Base-by-base conservation (phyloP, 2,797 vertebrate species). In the Betta splendens region DNA sequence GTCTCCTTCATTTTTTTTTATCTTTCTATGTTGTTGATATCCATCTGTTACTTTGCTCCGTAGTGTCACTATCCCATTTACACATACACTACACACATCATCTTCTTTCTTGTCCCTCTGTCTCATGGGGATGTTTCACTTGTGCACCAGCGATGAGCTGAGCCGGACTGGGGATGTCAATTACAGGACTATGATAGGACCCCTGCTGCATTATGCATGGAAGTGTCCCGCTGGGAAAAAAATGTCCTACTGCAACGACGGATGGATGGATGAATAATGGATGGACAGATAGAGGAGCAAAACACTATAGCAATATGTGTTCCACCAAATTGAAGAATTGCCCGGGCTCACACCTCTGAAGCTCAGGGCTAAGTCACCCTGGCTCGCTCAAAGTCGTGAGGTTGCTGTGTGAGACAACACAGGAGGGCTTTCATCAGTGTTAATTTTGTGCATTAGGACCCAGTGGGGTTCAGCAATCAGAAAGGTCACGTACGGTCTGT, bases 241-340 rank as follows among this genome's bases (percentile, higher is more conserved):
- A 87, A 87, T 86, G 84, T 85, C 87, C 87, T 82, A 70, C 71
- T 87, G 88, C 83, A 81, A 81, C 73, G 83, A 87, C 86, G 67
- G 64, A 80, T 80, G 71, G 74, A 84, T 71, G 77, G 78, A 90
- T 91, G 85, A 90, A 91, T 91, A 89, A 90, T 91, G 87, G 81
- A 91, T 89, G 70, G 76, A 79, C 69, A 83, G 80, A 87, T 79
- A 70, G 85, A 88, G 81, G 68, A 84, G 77, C 31, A 25, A 81
- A 84, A 84, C 71, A 69, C 84, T 81, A 67, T 72, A 83, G 78
- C 86, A 88, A 85, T 85, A 85, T 85, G 71, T 84, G 77, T 87
- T 78, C 55, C 83, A 53, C 79, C 72, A 87, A 90, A 89, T 86
- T 84, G 80, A 87, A 86, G 84, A 87, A 79, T 83, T 84, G 81